Conservation (phyloP, 2,113 vertebrate species). For the Muntiacus reevesi region DNA sequence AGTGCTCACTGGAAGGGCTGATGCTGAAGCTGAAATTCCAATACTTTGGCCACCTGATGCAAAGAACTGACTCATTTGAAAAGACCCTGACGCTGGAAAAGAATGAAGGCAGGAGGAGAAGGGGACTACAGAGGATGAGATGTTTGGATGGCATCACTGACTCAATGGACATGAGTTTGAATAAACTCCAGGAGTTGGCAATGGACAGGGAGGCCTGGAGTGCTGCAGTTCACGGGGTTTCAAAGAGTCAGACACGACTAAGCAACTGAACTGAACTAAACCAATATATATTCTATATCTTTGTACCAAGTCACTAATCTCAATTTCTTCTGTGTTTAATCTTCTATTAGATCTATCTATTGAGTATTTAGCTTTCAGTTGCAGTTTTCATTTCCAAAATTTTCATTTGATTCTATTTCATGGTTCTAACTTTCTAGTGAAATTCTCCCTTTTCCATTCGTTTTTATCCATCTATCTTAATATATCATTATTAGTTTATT, state of each 20-base stretch:
- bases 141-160: background rate
- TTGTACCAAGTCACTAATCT: background rate
- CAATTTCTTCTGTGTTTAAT: background rate
- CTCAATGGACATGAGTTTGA: background rate
- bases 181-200: rapidly evolving
- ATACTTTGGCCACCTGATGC: background rate
- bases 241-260: rapidly evolving
- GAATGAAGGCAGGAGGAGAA: background rate
- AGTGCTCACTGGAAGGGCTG: background rate
- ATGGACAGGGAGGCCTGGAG: background rate
- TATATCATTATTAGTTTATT: background rate
- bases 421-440: background rate
- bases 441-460: background rate
- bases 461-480: background rate
- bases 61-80: background rate
- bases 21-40: background rate
- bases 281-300: background rate
- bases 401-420: background rate
- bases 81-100: background rate
- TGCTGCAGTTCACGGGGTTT: rapidly evolving
- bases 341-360: background rate
- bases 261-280: background rate
- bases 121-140: background rate
- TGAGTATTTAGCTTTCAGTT: background rate
- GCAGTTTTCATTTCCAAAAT: background rate